These are phyloP conservation scores for Eclectus roratus DNA, from an alignment of 2,113 vertebrate genomes.

Conservation along the genomic window DNA sequence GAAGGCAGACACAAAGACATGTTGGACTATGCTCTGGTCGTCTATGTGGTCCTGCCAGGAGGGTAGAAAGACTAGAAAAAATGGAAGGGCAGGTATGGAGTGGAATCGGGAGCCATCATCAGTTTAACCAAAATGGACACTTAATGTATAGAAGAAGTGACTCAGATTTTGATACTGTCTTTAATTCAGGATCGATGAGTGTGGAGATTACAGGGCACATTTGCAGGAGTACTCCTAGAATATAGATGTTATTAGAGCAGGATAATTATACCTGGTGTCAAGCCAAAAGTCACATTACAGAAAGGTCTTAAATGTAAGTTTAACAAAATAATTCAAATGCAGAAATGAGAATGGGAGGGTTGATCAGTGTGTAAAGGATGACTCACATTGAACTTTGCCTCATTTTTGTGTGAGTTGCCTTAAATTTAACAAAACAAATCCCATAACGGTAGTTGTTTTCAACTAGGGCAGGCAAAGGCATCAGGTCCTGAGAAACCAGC, in stretches of 20 bases:
- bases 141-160: slow-evolving; percentile 3
- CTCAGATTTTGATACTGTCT: slow-evolving; percentile 18
- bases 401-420: not conserved
- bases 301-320: not conserved
- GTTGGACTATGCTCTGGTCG: not conserved
- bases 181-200: slow-evolving; percentile 11
- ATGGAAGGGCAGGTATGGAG: not conserved
- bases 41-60: not conserved
- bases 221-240: not conserved
- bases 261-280: not conserved
- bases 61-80: not conserved
- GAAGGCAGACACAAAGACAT: not conserved
- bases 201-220: not conserved
- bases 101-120: not conserved
- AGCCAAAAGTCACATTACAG: not conserved
- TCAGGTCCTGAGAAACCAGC: not conserved
- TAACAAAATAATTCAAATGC: not conserved
- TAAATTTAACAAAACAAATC: not conserved
- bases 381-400: not conserved
- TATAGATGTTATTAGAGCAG: not conserved
- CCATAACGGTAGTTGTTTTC: not conserved
- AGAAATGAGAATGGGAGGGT: not conserved
- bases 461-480: not conserved
- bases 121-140: not conserved
- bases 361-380: not conserved